A percentile compares a stretch with the other conserved stretches of the same genome.
Evolutionary conservation across 1,140 invertebrate genomes (phyloP).

Genomic region (Chionoecetes opilio): DNA sequence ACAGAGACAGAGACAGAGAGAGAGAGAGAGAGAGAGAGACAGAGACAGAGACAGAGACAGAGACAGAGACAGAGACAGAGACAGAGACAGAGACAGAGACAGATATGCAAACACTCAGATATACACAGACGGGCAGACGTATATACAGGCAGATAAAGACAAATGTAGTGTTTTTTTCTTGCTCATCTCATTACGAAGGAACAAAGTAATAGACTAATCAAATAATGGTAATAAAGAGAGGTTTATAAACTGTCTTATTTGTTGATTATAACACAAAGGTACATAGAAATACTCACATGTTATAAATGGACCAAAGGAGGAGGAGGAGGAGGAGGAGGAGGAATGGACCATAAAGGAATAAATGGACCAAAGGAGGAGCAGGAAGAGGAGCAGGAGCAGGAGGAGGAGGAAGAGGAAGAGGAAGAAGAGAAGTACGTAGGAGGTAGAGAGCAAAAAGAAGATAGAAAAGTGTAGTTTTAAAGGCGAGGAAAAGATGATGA

Average conservation of each 20-base stretch:
- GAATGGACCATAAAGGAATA: background rate
- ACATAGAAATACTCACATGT: background rate
- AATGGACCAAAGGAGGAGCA: no score
- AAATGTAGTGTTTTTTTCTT: background rate
- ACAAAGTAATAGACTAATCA: background rate
- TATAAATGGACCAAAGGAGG: background rate
- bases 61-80: no score
- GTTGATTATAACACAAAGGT: background rate
- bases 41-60: no score
- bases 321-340: slow-evolving; percentile 22
- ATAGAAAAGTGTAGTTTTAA: background rate
- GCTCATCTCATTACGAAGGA: background rate
- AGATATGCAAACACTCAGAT: no score
- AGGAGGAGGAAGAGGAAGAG: slow-evolving; percentile 4
- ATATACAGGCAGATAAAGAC: background rate
- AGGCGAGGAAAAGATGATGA: background rate
- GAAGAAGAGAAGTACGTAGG: background rate
- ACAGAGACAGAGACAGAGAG: no score
- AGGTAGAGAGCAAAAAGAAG: background rate
- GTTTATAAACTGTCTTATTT: background rate
- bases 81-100: no score
- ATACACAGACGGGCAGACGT: no score
- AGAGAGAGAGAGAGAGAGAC: no score
- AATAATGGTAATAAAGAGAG: background rate
- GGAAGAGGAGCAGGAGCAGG: background rate